These are phyloP conservation scores for Lycaena phlaeas DNA, from an alignment of 2,888 invertebrate species.

Conservation along the genomic window DNA sequence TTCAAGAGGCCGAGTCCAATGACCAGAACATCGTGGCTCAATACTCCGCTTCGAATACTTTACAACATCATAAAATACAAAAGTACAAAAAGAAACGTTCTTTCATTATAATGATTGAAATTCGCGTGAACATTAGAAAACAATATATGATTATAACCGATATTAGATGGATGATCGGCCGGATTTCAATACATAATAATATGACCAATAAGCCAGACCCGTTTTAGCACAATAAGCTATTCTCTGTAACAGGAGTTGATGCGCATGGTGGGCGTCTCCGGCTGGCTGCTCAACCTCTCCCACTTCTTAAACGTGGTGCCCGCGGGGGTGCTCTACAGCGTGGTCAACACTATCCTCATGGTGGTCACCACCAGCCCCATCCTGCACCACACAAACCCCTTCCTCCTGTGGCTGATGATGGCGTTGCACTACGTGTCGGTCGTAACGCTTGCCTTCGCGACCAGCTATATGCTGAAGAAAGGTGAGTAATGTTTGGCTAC, in stretches of 20 bases:
- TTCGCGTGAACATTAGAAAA: no score
- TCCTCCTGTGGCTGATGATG: slow-evolving; percentile 73
- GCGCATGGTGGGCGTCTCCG: slow-evolving; percentile 83
- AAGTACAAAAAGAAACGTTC: no score
- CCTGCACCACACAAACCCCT: slow-evolving; percentile 61
- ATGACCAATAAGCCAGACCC: no score
- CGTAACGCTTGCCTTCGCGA: slow-evolving; percentile 74
- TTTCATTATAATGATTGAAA: no score
- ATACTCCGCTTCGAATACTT: no score
- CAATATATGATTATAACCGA: no score
- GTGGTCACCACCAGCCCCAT: slow-evolving; percentile 47
- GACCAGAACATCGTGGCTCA: no score
- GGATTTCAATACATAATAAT: no score
- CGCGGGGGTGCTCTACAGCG: slow-evolving; percentile 65
- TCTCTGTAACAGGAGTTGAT: slow-evolving; percentile 75
- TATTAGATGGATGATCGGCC: no score
- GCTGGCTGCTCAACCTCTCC: slow-evolving; percentile 76
- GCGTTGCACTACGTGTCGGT: slow-evolving; percentile 73
- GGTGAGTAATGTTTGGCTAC: slow-evolving; percentile 48
- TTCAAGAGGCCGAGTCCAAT: no score
- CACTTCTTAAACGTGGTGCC: slow-evolving; percentile 78
- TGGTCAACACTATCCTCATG: slow-evolving; percentile 43
- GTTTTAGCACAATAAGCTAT: no score
- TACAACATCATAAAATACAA: no score
- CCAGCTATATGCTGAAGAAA: slow-evolving; percentile 76